phyloP scores from a whole-genome alignment of 2,113 vertebrate species.

The Tychaedon coryphoeus region DNA sequence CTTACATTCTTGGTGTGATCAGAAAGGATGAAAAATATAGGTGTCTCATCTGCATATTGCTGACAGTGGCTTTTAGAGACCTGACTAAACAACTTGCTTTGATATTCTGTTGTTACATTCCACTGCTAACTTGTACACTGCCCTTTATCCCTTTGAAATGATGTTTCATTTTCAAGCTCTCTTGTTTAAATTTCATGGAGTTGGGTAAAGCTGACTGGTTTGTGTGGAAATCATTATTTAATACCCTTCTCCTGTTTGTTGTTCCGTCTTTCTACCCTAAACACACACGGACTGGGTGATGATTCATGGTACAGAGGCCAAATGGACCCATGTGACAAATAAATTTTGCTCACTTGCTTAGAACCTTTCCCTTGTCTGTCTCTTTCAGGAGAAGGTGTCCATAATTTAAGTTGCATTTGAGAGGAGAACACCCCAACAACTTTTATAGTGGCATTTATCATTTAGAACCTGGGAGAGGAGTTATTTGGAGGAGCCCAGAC shows the following conservation, averaged over 20 bases:
- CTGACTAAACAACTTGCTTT: not conserved
- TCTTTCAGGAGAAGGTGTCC: not conserved
- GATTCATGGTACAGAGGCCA: not conserved
- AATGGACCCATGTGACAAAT: not conserved
- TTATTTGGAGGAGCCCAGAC: not conserved
- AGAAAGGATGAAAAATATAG: not conserved
- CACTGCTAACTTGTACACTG: not conserved
- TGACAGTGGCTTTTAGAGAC: slow-evolving; percentile 4
- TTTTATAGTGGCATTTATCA: slow-evolving; percentile 30
- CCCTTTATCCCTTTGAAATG: not conserved
- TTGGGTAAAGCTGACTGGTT: not conserved
- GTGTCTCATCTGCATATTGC: slow-evolving; percentile 1
- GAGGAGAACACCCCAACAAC: slow-evolving; percentile 13
- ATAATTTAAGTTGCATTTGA: slow-evolving; percentile 30
- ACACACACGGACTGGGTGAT: not conserved
- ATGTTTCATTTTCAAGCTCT: not conserved
- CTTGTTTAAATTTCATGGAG: slow-evolving; percentile 4
- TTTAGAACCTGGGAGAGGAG: not conserved
- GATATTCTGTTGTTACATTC: not conserved
- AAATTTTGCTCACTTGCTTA: slow-evolving; percentile 17
- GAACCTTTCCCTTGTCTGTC: not conserved
- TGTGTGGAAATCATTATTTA: slow-evolving; percentile 21
- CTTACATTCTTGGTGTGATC: not conserved
- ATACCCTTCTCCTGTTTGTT: not conserved
- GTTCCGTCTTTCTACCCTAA: slow-evolving; percentile 1